phyloP scores from a whole-genome alignment of 2,113 vertebrate species.

The Glareola pratincola region DNA sequence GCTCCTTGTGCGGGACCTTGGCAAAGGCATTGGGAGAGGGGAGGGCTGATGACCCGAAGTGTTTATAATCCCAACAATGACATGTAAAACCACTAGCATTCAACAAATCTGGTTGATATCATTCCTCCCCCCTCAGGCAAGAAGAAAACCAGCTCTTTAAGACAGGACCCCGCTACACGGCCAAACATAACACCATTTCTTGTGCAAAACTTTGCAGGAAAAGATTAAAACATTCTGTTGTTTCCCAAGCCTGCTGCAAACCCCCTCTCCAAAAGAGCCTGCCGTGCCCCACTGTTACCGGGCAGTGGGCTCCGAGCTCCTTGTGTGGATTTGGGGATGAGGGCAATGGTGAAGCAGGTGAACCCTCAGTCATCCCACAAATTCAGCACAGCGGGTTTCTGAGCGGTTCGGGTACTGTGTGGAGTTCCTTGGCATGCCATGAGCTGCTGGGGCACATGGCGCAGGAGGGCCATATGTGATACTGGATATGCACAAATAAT shows the following conservation, averaged over 20 bases:
- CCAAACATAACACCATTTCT: conserved; percentile 46
- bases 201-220: conserved; percentile 12
- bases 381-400: neutral
- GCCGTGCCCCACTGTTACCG: fast-evolving
- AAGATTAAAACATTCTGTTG: conserved; percentile 53
- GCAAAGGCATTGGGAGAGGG: neutral
- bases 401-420: fast-evolving
- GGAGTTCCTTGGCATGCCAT: neutral
- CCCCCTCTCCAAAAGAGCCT: fast-evolving
- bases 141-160: conserved; percentile 44
- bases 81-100: neutral
- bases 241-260: neutral
- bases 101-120: conserved; percentile 55
- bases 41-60: neutral
- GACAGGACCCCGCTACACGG: neutral
- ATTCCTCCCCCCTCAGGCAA: conserved; percentile 24
- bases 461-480: neutral
- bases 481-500: neutral
- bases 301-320: neutral
- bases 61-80: neutral
- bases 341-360: neutral
- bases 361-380: neutral
- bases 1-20: neutral
- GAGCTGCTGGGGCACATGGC: fast-evolving
- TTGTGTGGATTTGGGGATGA: neutral